Conservation (phyloP, 1,140 invertebrate species). For the Hypsibius dujardini region DNA sequence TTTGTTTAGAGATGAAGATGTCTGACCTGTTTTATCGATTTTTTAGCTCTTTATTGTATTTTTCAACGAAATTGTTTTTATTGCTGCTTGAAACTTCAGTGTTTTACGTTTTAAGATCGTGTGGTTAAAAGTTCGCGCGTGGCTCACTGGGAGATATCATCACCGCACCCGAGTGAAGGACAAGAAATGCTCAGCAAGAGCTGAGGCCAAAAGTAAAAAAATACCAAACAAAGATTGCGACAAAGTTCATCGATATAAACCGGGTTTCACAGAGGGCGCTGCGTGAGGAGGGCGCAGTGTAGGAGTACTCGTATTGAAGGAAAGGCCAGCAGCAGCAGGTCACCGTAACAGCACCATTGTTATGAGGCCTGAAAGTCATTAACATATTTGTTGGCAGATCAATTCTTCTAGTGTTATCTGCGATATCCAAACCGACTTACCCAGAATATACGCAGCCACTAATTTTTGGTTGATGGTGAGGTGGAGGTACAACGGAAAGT, state of each 20-base stretch:
- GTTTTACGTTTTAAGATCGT: too few species aligned
- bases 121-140: too few species aligned
- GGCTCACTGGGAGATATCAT: too few species aligned
- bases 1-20: too few species aligned
- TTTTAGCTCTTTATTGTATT: too few species aligned
- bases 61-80: too few species aligned
- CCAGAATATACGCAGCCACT: slow-evolving; percentile 54
- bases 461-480: slow-evolving; percentile 53
- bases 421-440: slow-evolving; percentile 27
- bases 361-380: not conserved
- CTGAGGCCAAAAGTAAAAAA: not conserved
- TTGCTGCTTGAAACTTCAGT: too few species aligned
- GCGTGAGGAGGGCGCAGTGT: not conserved
- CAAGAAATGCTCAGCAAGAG: too few species aligned
- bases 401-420: too few species aligned
- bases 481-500: slow-evolving; percentile 51
- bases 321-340: not conserved
- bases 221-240: not conserved
- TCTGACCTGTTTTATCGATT: too few species aligned
- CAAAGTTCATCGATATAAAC: not conserved
- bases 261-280: not conserved
- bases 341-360: not conserved
- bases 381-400: too few species aligned
- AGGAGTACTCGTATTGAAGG: not conserved
- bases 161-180: too few species aligned